phyloP scores from a whole-genome alignment of 2,797 vertebrate genomes.

The Macropodus opercularis region DNA sequence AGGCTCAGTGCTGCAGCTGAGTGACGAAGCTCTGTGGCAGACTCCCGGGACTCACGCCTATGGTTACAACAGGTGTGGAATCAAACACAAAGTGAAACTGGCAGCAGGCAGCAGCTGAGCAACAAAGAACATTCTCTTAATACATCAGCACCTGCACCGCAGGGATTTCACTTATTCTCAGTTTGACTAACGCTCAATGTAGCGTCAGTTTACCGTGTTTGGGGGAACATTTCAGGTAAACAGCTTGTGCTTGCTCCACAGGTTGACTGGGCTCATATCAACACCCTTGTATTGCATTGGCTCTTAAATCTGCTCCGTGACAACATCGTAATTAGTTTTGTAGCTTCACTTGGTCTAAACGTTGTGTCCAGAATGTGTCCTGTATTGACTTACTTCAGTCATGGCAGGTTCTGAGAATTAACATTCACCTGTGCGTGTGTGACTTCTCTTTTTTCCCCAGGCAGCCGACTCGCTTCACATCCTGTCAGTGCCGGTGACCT shows the following conservation, averaged over 20 bases:
- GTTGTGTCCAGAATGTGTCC: no score
- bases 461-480: slow-evolving; percentile 71
- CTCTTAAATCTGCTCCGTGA: no score
- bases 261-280: neutral
- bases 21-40: slow-evolving; percentile 12
- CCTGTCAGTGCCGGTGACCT: slow-evolving; percentile 82
- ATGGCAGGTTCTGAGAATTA: neutral
- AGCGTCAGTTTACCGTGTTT: neutral
- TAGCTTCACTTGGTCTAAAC: no score
- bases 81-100: slow-evolving; percentile 10
- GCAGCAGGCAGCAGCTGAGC: slow-evolving; percentile 10
- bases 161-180: neutral
- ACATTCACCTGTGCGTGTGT: neutral
- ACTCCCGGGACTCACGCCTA: slow-evolving; percentile 5
- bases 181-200: neutral
- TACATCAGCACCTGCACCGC: neutral
- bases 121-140: slow-evolving; percentile 1
- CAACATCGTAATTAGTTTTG: no score
- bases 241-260: neutral
- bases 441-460: slow-evolving; percentile 70
- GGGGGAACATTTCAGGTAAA: neutral
- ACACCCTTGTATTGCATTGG: no score
- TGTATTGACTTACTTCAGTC: no score
- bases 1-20: slow-evolving; percentile 7
- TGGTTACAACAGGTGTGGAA: slow-evolving; percentile 21